phyloP scores from a whole-genome alignment of 2,797 vertebrate genomes.

The Sphaeramia orbicularis region DNA sequence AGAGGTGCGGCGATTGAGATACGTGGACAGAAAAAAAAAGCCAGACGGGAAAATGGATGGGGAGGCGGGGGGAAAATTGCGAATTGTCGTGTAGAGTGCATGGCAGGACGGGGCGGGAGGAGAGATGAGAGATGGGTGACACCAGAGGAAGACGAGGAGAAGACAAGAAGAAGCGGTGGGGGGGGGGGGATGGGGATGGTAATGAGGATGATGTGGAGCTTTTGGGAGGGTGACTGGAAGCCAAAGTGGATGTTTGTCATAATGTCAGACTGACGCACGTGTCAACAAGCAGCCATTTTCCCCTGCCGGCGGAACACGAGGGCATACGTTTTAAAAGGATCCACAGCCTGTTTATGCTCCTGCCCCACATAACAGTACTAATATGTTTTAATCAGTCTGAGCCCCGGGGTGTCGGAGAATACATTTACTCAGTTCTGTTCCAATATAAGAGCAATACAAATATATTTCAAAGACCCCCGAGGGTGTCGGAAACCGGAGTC shows the following conservation, averaged over 20 bases:
- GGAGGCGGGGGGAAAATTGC: background rate
- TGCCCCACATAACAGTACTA: constrained; percentile 62
- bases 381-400: constrained; percentile 77
- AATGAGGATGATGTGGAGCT: constrained; percentile 51
- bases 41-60: background rate
- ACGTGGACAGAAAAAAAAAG: constrained; percentile 8
- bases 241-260: constrained; percentile 53
- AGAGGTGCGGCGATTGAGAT: constrained; percentile 17
- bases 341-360: constrained; percentile 56
- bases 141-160: constrained; percentile 3
- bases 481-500: constrained; percentile 42
- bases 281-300: constrained; percentile 45
- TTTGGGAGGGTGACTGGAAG: constrained; percentile 24
- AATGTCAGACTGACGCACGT: constrained; percentile 50
- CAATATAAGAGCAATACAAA: constrained; percentile 51
- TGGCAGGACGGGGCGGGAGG: background rate
- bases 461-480: constrained; percentile 55
- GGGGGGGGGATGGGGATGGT: constrained; percentile 9
- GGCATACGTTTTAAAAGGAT: constrained; percentile 39
- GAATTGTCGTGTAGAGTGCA: no score
- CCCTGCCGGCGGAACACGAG: constrained; percentile 3
- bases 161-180: no score
- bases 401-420: constrained; percentile 50
- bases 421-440: constrained; percentile 61
- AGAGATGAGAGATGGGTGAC: constrained; percentile 33